Percentiles rank a stretch among this genome's conserved stretches.
Evolutionary conservation across 2,113 vertebrate species (phyloP).

Genomic region (Coptodon rendalli): DNA sequence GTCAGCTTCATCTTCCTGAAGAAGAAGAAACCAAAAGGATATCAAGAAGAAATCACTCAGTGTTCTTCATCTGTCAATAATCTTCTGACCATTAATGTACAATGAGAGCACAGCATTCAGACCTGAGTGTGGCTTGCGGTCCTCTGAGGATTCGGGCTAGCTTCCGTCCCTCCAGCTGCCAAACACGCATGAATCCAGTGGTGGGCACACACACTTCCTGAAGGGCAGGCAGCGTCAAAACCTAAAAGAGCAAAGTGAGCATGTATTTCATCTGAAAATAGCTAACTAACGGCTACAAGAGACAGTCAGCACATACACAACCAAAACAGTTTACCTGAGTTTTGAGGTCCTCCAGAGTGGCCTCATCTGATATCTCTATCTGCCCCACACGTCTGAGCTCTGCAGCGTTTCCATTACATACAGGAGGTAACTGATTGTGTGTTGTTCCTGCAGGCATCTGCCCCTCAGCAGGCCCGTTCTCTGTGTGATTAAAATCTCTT

Average conservation of each 20-base stretch:
- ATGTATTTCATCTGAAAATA: neutral
- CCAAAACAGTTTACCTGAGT: constrained; percentile 74
- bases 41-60: neutral
- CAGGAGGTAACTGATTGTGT: neutral
- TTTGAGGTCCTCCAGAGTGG: constrained; percentile 82
- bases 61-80: neutral
- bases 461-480: constrained; percentile 16
- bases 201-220: constrained; percentile 67
- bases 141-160: constrained; percentile 74
- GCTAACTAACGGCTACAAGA: neutral
- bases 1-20: constrained; percentile 73
- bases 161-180: constrained; percentile 78
- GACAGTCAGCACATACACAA: neutral
- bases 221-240: constrained; percentile 74
- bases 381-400: constrained; percentile 73
- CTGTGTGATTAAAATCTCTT: constrained; percentile 26
- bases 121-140: constrained; percentile 76
- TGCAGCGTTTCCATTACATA: constrained; percentile 32
- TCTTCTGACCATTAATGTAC: neutral
- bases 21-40: neutral
- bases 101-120: neutral
- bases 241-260: constrained; percentile 43
- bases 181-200: constrained; percentile 79
- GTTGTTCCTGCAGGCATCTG: constrained; percentile 53
- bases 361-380: constrained; percentile 83